Evolutionary conservation across 2,888 invertebrate genomes (phyloP), one percentile per base, ranked within the genome.

Genomic region (Pandemis cinnamomeana): DNA sequence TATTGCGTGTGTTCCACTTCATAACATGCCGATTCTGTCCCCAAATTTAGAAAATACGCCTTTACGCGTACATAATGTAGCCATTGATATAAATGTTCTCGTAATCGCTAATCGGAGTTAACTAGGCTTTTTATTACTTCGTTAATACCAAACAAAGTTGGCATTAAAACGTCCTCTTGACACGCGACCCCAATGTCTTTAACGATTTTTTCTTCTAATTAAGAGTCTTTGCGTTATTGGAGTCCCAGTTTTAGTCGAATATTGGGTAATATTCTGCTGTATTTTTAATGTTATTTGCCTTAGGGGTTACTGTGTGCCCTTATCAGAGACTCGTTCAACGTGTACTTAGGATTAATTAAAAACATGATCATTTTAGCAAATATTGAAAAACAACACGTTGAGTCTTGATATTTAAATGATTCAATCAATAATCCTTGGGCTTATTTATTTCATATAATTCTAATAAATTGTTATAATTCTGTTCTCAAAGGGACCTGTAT

Each of bases 51-150:
- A 53, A 68, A 70, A 63, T 27, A 58, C 46, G 46, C 55, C 36
- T n/a, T 13, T 46, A 63, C 41, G 51, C 61, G 48, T 67, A 61
- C 61, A 63, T 41, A 72, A 72, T 63, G 20, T 68, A 58, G 41
- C 55, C 58, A 72, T 72, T 67, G 62, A 72, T 72, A 67, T 72
- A 62, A 67, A 72, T 72, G 67, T 72, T 48, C 72, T 51, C 58
- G 51, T 73, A 73, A 66, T 70, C 60, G 73, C 51, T 70, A 73
- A 73, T 73, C 51, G 60, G 66, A 73, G 69, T 73, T 70, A 73
- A 73, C 73, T 70, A 70, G 60, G 36, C 44, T 70, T 66, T 73
- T 73, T 70, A 73, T 73, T 73, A 66, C 73, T 69, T 66, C 64
- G 58, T 60, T 69, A 64, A 69, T 64, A 58, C 69, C 64, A n/a